Percentiles rank a stretch among this genome's conserved stretches.
These are phyloP conservation scores for Autographa gamma DNA, from an alignment of 2,888 invertebrate species.

Conservation along the genomic window DNA sequence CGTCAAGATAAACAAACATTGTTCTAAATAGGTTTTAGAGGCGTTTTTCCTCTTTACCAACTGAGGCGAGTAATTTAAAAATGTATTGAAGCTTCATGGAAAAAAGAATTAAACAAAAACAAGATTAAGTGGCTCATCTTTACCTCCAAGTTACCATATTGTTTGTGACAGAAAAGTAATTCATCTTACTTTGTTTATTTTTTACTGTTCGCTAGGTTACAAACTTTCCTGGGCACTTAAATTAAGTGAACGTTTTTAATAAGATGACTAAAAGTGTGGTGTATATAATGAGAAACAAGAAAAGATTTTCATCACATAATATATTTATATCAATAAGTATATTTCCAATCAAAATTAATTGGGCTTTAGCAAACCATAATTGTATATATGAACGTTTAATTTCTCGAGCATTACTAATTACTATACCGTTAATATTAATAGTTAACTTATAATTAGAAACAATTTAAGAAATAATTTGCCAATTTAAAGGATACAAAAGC, in stretches of 20 bases:
- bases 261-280: no score
- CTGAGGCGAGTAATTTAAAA: conserved; percentile 20
- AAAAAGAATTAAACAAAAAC: conserved; percentile 28
- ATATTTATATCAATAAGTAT: no score
- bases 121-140: not conserved
- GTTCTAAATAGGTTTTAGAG: conserved; percentile 15
- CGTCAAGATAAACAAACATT: conserved; percentile 24
- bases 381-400: not conserved
- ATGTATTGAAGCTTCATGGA: not conserved
- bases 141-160: conserved; percentile 16
- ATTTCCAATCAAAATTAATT: no score
- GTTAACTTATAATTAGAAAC: no score
- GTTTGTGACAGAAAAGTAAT: conserved; percentile 24
- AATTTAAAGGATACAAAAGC: no score
- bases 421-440: no score
- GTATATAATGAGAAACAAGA: no score
- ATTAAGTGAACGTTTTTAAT: no score
- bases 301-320: no score
- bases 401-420: not conserved
- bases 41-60: conserved; percentile 9
- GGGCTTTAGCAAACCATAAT: no score
- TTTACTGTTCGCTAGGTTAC: conserved; percentile 10
- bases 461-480: no score
- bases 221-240: not conserved
- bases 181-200: conserved; percentile 22